Conservation (phyloP, 2,113 vertebrate species). For the Leucopternis melanops region DNA sequence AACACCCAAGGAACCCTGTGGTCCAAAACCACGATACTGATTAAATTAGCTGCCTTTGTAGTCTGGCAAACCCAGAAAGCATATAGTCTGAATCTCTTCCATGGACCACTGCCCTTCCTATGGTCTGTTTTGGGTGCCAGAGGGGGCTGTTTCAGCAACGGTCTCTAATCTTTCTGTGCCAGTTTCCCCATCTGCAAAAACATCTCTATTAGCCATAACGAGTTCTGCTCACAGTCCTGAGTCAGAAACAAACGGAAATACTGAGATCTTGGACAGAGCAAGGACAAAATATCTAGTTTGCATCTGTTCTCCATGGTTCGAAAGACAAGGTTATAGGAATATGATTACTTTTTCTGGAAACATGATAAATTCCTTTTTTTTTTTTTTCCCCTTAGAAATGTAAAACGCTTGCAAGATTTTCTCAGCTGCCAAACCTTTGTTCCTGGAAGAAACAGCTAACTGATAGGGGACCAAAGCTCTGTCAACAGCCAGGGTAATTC, state of each 20-base stretch:
- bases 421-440: not conserved
- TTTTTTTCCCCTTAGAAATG: not conserved
- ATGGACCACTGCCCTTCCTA: not conserved
- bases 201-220: not conserved
- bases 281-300: not conserved
- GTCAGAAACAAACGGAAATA: constrained; percentile 20
- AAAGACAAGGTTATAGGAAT: not conserved
- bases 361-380: not conserved
- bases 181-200: constrained; percentile 39
- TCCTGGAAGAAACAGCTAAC: not conserved
- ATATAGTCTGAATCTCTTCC: not conserved
- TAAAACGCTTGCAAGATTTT: constrained; percentile 16
- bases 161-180: not conserved
- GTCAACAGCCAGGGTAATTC: not conserved
- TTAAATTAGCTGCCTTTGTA: not conserved
- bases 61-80: not conserved
- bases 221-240: not conserved
- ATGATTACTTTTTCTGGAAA: constrained; percentile 6
- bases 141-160: not conserved
- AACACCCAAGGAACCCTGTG: not conserved
- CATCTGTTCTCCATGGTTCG: not conserved
- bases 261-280: not conserved
- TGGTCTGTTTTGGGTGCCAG: not conserved
- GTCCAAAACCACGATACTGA: not conserved
- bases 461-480: not conserved